phyloP scores from a whole-genome alignment of 2,797 vertebrate genomes.

The Periparus ater region DNA sequence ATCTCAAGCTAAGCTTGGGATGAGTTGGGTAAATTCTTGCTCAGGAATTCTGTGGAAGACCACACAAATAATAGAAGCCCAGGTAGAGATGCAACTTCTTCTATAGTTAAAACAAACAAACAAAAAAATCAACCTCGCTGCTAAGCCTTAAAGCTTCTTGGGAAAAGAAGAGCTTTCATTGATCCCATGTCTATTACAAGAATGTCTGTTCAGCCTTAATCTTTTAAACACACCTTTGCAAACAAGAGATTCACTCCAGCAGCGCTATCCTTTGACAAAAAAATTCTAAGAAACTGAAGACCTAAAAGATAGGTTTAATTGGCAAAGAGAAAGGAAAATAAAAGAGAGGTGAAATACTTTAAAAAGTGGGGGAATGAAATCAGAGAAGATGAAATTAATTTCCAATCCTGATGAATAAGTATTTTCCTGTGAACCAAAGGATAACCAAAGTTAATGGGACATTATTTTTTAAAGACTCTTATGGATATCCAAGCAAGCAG shows the following conservation, averaged over 20 bases:
- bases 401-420: background rate
- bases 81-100: background rate
- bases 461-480: background rate
- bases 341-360: background rate
- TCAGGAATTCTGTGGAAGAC: background rate
- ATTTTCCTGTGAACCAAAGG: background rate
- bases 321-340: background rate
- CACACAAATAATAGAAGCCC: background rate
- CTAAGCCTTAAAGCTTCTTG: slow-evolving; percentile 39
- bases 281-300: background rate
- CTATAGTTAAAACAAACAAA: background rate
- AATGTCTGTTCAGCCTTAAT: slow-evolving; percentile 38
- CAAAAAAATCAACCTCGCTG: background rate
- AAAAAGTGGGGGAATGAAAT: background rate
- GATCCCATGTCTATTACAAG: slow-evolving; percentile 32
- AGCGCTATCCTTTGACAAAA: background rate
- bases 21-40: background rate
- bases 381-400: background rate
- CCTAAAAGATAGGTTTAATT: background rate
- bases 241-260: slow-evolving; percentile 21
- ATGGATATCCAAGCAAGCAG: background rate
- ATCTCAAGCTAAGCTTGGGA: background rate
- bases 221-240: slow-evolving; percentile 48
- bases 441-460: background rate
- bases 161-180: slow-evolving; percentile 39